Conservation (phyloP, 1,140 invertebrate genomes). For the Sarcophaga peregrina region DNA sequence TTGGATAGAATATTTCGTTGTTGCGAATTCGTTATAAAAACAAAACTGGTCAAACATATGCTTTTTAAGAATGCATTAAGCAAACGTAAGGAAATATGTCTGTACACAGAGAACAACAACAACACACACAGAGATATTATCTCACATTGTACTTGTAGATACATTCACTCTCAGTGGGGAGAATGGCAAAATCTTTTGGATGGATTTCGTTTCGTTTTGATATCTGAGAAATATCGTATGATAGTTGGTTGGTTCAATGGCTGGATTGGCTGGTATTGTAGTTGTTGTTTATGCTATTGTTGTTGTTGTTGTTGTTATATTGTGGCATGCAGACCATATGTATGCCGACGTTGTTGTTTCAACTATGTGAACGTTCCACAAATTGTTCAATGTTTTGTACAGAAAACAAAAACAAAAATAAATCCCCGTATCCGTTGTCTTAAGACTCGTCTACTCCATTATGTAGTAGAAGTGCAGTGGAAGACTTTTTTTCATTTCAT, state of each 20-base stretch:
- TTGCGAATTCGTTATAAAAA: slow-evolving; percentile 24
- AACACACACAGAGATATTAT: not conserved
- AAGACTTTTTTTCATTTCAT: not conserved
- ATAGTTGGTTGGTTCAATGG: not conserved
- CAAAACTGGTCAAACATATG: slow-evolving; percentile 26
- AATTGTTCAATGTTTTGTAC: not conserved
- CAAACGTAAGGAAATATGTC: not conserved
- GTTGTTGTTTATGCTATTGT: not conserved
- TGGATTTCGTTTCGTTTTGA: no score
- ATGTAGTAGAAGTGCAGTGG: not conserved
- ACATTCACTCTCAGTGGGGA: no score
- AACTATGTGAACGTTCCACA: slow-evolving; percentile 21
- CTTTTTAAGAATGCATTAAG: slow-evolving; percentile 27
- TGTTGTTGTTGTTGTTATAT: not conserved
- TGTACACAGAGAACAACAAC: no score
- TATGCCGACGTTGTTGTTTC: slow-evolving; percentile 19
- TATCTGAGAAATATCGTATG: no score
- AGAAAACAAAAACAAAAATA: no score
- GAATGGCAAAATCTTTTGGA: no score
- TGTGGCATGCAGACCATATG: slow-evolving; percentile 13
- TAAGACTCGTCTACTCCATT: not conserved
- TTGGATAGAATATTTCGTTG: not conserved
- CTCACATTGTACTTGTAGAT: not conserved
- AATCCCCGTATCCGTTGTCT: not conserved
- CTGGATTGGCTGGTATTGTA: not conserved